Conservation (phyloP, 2,888 invertebrate species). For the Plebejus melissa region DNA sequence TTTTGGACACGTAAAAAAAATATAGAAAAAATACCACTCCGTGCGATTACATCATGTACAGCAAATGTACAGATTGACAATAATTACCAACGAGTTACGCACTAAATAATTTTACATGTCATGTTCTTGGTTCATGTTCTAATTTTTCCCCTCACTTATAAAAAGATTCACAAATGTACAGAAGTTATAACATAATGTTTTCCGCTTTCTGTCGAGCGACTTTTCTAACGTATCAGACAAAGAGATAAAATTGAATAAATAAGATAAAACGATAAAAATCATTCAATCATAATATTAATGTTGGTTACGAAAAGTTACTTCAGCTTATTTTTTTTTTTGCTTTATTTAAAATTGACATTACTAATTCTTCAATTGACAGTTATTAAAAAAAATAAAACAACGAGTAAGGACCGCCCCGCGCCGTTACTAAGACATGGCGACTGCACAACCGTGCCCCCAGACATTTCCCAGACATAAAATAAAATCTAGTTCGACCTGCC, state of each 20-base stretch:
- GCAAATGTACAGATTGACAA: constrained; percentile 2
- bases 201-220: not conserved
- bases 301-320: too few species aligned
- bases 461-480: not conserved
- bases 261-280: too few species aligned
- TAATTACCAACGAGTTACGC: not conserved
- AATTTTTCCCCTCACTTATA: not conserved
- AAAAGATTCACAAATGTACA: not conserved
- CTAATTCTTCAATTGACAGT: too few species aligned
- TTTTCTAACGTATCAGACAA: not conserved
- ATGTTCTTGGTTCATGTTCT: not conserved
- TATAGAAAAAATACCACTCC: constrained; percentile 7
- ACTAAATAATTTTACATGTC: not conserved
- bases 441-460: not conserved
- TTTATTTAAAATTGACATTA: too few species aligned
- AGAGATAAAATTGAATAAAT: too few species aligned
- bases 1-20: constrained; percentile 13
- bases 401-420: too few species aligned
- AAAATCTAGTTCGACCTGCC: not conserved
- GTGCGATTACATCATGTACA: constrained; percentile 3
- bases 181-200: not conserved
- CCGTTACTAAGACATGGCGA: not conserved
- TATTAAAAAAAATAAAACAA: too few species aligned
- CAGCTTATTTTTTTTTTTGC: too few species aligned
- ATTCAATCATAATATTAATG: too few species aligned